Percentiles rank a stretch among this genome's conserved stretches.
phyloP scores from a whole-genome alignment of 64 coral and sea anemone genomes.

The Platygyra sinensis region DNA sequence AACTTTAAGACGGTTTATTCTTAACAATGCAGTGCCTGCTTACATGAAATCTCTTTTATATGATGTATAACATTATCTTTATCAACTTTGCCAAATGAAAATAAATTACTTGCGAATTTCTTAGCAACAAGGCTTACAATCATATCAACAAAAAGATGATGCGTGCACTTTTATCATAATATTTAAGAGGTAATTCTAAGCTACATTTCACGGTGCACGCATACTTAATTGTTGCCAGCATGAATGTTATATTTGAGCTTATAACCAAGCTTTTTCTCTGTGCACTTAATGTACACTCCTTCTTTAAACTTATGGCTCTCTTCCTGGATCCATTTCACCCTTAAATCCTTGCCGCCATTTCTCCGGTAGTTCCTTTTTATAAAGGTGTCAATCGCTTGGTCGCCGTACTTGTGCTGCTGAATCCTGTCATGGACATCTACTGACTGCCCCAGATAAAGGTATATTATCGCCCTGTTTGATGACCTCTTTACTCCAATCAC shows the following conservation, averaged over 20 bases:
- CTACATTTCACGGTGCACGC: no score
- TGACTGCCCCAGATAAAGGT: neutral
- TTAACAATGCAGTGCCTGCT: no score
- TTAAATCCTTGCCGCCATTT: neutral
- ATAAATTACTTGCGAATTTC: no score
- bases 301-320: neutral
- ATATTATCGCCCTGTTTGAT: neutral
- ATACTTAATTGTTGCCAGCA: neutral
- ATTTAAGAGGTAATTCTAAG: no score
- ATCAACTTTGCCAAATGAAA: no score
- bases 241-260: neutral
- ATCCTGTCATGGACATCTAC: neutral
- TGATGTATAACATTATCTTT: no score
- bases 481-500: neutral
- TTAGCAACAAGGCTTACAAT: no score
- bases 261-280: neutral
- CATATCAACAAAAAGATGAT: no score
- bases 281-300: neutral
- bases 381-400: neutral
- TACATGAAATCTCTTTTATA: no score
- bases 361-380: neutral
- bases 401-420: neutral
- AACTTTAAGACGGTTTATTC: no score
- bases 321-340: slow-evolving; percentile 2
- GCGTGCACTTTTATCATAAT: no score